Conservation (phyloP, 2,888 invertebrate genomes). For the Lumbricus terrestris region DNA sequence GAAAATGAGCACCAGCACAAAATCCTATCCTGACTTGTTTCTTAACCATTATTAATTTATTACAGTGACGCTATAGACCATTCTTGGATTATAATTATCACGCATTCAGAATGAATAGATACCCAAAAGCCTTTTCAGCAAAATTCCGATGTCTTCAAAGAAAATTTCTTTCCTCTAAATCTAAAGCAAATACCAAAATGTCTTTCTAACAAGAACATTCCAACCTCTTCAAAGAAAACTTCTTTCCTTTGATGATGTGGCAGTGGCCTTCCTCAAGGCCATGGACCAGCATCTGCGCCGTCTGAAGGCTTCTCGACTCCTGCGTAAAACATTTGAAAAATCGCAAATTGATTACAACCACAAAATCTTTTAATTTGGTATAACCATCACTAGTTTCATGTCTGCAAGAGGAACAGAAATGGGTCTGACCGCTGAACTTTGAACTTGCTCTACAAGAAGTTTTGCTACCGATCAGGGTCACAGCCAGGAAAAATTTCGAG, state of each 20-base stretch:
- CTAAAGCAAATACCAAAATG: not conserved
- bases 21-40: too few species aligned
- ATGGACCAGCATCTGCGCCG: conserved; percentile 82
- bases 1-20: too few species aligned
- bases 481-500: too few species aligned
- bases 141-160: too few species aligned
- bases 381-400: not conserved
- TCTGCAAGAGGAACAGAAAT: not conserved
- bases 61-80: too few species aligned
- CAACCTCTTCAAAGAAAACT: conserved; percentile 72
- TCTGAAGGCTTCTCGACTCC: conserved; percentile 82
- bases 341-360: not conserved
- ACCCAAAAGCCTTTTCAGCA: too few species aligned
- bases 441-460: not conserved
- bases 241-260: conserved; percentile 77
- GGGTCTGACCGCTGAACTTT: not conserved
- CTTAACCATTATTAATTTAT: too few species aligned
- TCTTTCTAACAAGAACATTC: not conserved
- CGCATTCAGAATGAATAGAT: not conserved
- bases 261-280: conserved; percentile 76
- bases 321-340: conserved; percentile 35
- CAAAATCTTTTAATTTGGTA: not conserved
- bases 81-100: too few species aligned
- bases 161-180: too few species aligned
- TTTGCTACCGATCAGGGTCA: too few species aligned